phyloP scores from a whole-genome alignment of 2,888 invertebrate species.

The Congeria kusceri region DNA sequence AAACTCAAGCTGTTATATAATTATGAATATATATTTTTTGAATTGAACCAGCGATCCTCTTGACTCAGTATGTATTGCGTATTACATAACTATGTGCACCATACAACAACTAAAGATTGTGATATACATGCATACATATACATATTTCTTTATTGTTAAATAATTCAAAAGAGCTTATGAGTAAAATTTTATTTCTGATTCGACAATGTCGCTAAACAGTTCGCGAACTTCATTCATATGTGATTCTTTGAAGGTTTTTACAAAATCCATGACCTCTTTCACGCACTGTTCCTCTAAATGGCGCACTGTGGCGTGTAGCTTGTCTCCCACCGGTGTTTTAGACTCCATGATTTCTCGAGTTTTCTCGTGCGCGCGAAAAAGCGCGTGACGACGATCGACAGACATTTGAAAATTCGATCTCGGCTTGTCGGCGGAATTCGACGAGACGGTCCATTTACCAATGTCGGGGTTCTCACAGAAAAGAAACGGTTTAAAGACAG shows the following conservation, averaged over 20 bases:
- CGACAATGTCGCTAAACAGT: conserved; percentile 85
- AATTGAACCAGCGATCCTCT: too few relatives aligned
- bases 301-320: conserved; percentile 84
- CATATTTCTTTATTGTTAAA: too few relatives aligned
- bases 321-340: conserved; percentile 67
- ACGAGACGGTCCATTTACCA: conserved; percentile 89
- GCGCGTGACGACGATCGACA: conserved; percentile 87
- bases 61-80: too few relatives aligned
- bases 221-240: conserved; percentile 83
- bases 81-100: neutral
- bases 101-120: neutral
- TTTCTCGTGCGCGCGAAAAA: conserved; percentile 89
- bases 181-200: conserved; percentile 85
- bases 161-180: conserved; percentile 66
- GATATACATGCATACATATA: too few relatives aligned
- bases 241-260: conserved; percentile 80
- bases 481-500: conserved; percentile 92
- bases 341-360: conserved; percentile 80
- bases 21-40: too few relatives aligned
- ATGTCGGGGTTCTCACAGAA: conserved; percentile 88
- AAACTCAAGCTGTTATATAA: too few relatives aligned
- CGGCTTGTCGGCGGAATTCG: conserved; percentile 77
- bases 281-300: conserved; percentile 85
- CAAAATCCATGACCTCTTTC: conserved; percentile 84
- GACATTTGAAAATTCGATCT: conserved; percentile 79